phyloP scores from a whole-genome alignment of 2,888 invertebrate genomes.

The Cinara cedri region DNA sequence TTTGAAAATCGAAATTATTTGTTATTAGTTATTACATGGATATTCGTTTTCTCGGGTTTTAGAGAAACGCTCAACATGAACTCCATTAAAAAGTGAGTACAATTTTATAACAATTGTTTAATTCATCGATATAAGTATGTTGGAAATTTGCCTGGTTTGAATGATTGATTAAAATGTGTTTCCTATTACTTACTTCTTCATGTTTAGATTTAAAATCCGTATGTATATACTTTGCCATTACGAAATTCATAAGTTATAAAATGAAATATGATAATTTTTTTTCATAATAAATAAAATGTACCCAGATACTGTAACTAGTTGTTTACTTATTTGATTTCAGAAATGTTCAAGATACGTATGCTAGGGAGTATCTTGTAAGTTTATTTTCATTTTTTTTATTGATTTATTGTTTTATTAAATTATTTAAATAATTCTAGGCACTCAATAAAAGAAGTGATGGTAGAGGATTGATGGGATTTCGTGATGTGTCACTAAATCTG shows the following conservation, averaged over 20 bases:
- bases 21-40: not conserved
- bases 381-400: constrained; percentile 5
- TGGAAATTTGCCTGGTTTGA: too few species aligned
- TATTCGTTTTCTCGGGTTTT: too few species aligned
- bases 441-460: constrained; percentile 79
- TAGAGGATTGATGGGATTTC: constrained; percentile 73
- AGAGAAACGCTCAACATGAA: constrained; percentile 3
- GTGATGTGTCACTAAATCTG: constrained; percentile 72
- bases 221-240: too few species aligned
- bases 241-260: too few species aligned
- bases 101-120: not conserved
- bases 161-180: not conserved
- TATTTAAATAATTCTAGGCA: constrained; percentile 63
- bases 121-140: not conserved
- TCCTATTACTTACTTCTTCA: not conserved
- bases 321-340: too few species aligned
- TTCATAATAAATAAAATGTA: too few species aligned
- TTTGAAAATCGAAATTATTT: too few species aligned
- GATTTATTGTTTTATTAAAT: constrained; percentile 10
- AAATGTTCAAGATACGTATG: constrained; percentile 43
- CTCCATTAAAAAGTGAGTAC: constrained; percentile 37
- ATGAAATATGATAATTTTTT: too few species aligned
- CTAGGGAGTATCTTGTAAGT: constrained; percentile 70
- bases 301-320: too few species aligned
- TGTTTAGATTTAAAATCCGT: too few species aligned